Base-by-base conservation (phyloP, 2,888 invertebrate species). In the Hylaea fasciaria region DNA sequence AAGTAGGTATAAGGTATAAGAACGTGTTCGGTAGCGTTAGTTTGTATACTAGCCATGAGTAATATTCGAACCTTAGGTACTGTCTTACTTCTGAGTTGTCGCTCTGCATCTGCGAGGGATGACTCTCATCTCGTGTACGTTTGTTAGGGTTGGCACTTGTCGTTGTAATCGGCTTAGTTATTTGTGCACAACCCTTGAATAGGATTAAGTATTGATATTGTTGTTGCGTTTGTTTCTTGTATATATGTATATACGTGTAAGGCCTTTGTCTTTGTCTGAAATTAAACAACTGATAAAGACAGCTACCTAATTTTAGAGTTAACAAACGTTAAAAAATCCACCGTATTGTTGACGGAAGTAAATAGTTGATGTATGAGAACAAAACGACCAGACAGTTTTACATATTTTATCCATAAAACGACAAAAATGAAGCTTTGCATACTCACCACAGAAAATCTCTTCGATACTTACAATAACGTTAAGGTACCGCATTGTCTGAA, bases 151-250 rank as follows among this genome's bases (percentile, higher is more conserved):
- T 55, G 54, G 32, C 46, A 52, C 51, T 56, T 51, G 48, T 61
- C 56, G 59, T 53, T 67, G 65, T 70, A 71, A 73, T 72, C 72
- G 80, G 83, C 83, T 84, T 83, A 81, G 79, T 79, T 81, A 77
- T 77, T 72, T 70, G 71, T 69, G 68, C 69, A 69, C 73, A 71
- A 69, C 78, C 74, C 79, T 76, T 80, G 60, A 54, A 64, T 47
- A 45, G 55, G 65, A 63, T 63, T 65, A 64, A 62, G 50, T 45
- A 61, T 58, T 59, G 56, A 57, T 61, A 66, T 65, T 62, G 58
- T 62, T 64, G 48, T 62, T 57, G 46, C 13, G 43, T 56, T 56
- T 52, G 45, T 56, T 56, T 48, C 35, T 35, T 48, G 13, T 39
- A 32, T 57, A 10, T 29, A 7, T n/a, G 41, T 28, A 40, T 39